Evolutionary conservation across 2,113 vertebrate genomes (phyloP).

Genomic region (Oxyruncus cristatus): DNA sequence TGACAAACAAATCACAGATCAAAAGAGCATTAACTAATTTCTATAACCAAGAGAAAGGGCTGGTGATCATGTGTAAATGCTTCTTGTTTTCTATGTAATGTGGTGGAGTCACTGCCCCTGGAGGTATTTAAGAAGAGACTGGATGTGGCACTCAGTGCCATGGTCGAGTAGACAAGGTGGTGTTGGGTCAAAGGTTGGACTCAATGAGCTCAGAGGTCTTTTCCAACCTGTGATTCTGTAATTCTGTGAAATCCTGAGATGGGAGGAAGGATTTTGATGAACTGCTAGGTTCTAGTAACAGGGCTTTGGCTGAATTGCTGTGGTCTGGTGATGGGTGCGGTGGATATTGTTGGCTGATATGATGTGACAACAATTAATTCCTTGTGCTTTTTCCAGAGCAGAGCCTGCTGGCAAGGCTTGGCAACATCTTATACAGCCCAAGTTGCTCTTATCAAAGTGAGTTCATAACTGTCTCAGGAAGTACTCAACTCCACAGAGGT

Average conservation of each 20-base stretch:
- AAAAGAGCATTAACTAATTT: not conserved
- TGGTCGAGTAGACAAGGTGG: no score
- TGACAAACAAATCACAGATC: fast-evolving
- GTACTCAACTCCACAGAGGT: not conserved
- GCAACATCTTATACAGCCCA: not conserved
- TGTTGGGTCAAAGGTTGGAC: no score
- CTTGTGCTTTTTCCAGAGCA: not conserved
- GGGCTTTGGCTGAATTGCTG: not conserved
- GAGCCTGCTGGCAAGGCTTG: not conserved
- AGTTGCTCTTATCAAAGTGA: not conserved
- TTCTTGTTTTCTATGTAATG: not conserved
- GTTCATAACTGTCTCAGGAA: not conserved
- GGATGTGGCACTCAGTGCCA: no score
- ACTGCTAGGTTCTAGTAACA: not conserved
- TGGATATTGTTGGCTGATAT: not conserved
- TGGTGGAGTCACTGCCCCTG: no score
- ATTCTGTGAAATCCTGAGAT: not conserved
- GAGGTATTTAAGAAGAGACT: no score
- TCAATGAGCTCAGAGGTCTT: no score
- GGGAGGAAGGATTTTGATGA: not conserved
- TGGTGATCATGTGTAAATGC: not conserved
- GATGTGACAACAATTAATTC: not conserved
- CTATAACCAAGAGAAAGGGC: not conserved
- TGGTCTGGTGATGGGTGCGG: not conserved
- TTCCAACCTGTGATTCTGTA: no score